These are phyloP conservation scores for Eulemur coronatus DNA, from an alignment of 2,797 vertebrate genomes.

Conservation along the genomic window DNA sequence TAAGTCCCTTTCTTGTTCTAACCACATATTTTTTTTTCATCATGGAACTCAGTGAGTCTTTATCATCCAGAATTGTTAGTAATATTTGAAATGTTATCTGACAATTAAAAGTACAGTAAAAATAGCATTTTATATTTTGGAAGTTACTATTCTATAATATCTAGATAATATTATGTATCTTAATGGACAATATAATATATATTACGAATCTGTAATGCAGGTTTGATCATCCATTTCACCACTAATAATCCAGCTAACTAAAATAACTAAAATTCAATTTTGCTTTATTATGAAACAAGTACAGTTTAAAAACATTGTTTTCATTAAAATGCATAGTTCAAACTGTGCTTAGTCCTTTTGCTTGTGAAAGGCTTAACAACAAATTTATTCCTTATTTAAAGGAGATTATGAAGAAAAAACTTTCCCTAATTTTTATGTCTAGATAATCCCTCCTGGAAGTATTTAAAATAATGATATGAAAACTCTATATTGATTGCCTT, in stretches of 20 bases:
- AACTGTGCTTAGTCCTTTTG: not conserved
- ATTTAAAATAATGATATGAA: not conserved
- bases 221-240: not conserved
- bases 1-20: not conserved
- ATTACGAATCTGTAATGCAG: not conserved
- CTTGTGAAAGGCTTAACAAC: not conserved
- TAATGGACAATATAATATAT: not conserved
- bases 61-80: not conserved
- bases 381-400: not conserved
- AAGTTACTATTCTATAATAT: not conserved
- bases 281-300: not conserved
- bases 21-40: not conserved
- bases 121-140: not conserved
- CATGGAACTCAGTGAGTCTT: not conserved
- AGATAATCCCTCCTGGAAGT: not conserved
- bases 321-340: no score
- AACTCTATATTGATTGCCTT: not conserved
- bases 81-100: not conserved
- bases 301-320: not conserved
- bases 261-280: not conserved
- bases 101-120: not conserved
- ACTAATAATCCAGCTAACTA: not conserved
- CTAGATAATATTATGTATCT: not conserved
- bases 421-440: not conserved
- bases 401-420: not conserved